These are phyloP conservation scores for Ophion ventricosus DNA, from an alignment of 2,888 invertebrate species.

Conservation along the genomic window DNA sequence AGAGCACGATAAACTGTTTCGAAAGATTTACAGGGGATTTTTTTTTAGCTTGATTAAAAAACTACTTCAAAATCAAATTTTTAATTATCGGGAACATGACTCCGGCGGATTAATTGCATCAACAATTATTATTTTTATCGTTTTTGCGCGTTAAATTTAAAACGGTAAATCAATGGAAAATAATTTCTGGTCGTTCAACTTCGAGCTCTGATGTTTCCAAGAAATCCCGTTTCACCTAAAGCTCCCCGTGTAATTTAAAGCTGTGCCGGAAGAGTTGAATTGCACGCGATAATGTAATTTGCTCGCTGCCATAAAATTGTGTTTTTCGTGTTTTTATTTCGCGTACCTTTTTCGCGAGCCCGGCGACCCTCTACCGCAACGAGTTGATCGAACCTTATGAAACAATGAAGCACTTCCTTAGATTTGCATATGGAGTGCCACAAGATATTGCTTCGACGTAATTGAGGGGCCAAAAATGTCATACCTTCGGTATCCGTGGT, in stretches of 20 bases:
- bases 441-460: background rate
- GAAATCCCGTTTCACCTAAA: background rate
- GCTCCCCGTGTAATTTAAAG: background rate
- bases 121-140: background rate
- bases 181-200: conserved; percentile 3
- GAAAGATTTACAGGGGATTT: background rate
- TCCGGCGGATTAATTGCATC: background rate
- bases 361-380: background rate
- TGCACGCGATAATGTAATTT: background rate
- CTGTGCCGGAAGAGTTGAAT: background rate
- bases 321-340: background rate
- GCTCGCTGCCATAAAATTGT: background rate
- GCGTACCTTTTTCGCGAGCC: background rate
- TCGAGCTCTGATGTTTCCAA: background rate
- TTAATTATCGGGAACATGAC: background rate
- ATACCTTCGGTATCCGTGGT: background rate
- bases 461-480: background rate
- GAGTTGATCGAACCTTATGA: background rate
- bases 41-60: background rate
- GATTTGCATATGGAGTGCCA: too few relatives aligned
- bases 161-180: background rate
- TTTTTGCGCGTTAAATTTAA: background rate
- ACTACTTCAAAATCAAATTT: background rate
- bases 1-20: background rate
- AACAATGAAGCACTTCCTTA: background rate